Base-by-base conservation (phyloP, 1,140 invertebrate species). In the Danaus melanippus region DNA sequence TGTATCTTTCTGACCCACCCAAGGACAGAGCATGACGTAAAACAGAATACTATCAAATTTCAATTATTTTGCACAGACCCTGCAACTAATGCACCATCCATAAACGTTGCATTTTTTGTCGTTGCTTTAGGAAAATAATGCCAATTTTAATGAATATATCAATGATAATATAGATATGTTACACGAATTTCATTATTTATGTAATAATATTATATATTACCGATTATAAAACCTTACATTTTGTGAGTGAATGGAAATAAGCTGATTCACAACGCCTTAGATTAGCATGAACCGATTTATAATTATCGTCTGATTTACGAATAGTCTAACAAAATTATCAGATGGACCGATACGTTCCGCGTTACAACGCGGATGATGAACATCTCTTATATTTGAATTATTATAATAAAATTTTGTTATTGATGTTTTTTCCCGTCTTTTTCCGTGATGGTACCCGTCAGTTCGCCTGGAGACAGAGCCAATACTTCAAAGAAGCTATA, bases 401-500 rank as follows among this genome's bases (percentile, higher is more conserved):
- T 56, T 39, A 42, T n/a, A 32, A 42, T 50, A 11, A 45, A 15
- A 39, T 57, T 51, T 41, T 46, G 51, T 80, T 82, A 84, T 82
- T 78, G 66, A 78, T 75, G 60, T 75, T 68, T 80, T 79, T 84
- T 71, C 69, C 74, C 73, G 74, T 80, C 68, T 76, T 83, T 84
- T 89, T 79, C 85, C 79, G 80, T 89, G 86, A 86, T 88, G 83
- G 79, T 87, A 84, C 82, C 86, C 88, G 84, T 89, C 81, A 95
- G 93, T 95, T 94, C 91, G 93, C 93, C 90, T 96, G 95, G 95
- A 94, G 94, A 91, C 93, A 94, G 92, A 96, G 94, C 92, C 91
- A 93, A 89, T 93, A 96, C 93, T 96, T 96, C 94, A 94, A 92
- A 92, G 93, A 96, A 91, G 94, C 94, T 89, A 94, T 96, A 90